These are phyloP conservation scores for Ferrisia virgata DNA, from an alignment of 2,888 invertebrate genomes.

Conservation along the genomic window DNA sequence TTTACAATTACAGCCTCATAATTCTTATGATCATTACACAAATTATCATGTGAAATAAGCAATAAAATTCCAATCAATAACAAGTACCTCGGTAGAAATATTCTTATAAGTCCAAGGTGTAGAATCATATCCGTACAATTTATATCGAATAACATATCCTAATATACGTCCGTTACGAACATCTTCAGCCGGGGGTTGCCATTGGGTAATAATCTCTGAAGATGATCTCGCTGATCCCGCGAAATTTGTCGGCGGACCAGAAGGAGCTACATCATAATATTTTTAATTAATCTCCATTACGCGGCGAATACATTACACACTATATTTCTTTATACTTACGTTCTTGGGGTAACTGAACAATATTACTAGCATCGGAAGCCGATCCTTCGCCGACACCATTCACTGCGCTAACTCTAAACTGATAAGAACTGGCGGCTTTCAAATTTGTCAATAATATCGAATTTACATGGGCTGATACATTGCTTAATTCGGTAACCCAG, in stretches of 20 bases:
- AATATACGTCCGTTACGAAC: conserved; percentile 92
- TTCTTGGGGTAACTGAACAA: conserved; percentile 92
- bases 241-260: conserved; percentile 90
- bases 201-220: conserved; percentile 93
- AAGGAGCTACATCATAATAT: conserved; percentile 70
- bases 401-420: conserved; percentile 93
- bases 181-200: conserved; percentile 93
- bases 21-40: too few relatives aligned
- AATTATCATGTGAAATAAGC: too few relatives aligned
- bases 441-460: conserved; percentile 79
- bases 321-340: conserved; percentile 60
- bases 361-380: conserved; percentile 83
- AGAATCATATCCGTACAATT: conserved; percentile 85
- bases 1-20: not conserved
- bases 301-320: too few relatives aligned
- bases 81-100: conserved; percentile 73
- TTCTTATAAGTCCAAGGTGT: conserved; percentile 90
- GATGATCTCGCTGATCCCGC: conserved; percentile 92
- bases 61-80: not conserved
- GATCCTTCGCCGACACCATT: conserved; percentile 95
- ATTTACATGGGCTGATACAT: conserved; percentile 75
- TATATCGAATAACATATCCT: conserved; percentile 89
- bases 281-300: not conserved
- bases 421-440: conserved; percentile 92
- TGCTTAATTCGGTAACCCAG: conserved; percentile 84